Percentiles rank a stretch among this genome's conserved stretches.
Conservation (phyloP, 2,113 vertebrate species). For the Tachysurus vachellii region DNA sequence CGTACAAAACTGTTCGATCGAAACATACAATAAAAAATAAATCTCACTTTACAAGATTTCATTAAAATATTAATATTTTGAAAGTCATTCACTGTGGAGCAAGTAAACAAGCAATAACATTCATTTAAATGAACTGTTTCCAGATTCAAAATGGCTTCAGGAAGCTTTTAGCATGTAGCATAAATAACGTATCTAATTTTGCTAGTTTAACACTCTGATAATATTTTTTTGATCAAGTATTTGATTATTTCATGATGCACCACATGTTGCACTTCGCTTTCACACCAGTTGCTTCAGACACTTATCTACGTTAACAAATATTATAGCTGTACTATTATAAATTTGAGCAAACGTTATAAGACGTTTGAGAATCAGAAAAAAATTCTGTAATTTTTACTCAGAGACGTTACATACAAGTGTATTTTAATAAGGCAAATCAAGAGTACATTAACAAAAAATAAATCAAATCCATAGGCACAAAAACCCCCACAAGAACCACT, state of each 20-base stretch:
- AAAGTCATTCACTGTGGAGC: too few species aligned
- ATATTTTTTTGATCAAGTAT: neutral
- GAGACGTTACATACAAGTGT: neutral
- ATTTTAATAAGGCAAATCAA: neutral
- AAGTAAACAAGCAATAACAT: neutral
- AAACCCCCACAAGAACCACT: neutral
- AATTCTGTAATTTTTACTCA: neutral
- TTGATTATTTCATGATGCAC: neutral
- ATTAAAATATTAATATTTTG: too few species aligned
- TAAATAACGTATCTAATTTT: too few species aligned
- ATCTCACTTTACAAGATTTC: neutral
- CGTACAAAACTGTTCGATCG: neutral
- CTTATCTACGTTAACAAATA: neutral
- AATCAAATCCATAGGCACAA: neutral
- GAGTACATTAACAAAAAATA: neutral
- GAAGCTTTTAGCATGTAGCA: neutral
- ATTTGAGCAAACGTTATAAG: neutral
- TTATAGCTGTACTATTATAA: neutral
- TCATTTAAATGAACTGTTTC: neutral
- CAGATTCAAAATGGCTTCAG: neutral
- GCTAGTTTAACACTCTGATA: too few species aligned
- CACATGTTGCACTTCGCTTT: neutral
- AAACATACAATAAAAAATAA: neutral
- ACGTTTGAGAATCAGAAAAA: neutral
- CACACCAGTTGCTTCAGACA: neutral